Evolutionary conservation across 64 coral and sea anemone genomes (phyloP).

Genomic region (Montipora sp.): DNA sequence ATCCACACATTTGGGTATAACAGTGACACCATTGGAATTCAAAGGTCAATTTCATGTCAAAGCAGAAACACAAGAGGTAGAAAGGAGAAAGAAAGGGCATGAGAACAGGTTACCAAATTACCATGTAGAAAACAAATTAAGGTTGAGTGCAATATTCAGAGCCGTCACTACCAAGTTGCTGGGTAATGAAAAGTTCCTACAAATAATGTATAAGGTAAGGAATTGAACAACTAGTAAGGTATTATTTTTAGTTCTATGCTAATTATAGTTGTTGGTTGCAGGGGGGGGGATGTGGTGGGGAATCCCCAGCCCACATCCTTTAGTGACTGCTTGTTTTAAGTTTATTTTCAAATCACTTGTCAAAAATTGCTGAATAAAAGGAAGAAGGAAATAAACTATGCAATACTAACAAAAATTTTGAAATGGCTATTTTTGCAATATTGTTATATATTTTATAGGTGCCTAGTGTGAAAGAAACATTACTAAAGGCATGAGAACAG

Average conservation of each 20-base stretch:
- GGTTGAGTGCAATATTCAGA: not conserved
- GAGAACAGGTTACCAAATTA: slow-evolving; percentile 40
- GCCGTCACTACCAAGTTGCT: too few species aligned
- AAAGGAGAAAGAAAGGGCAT: slow-evolving; percentile 36
- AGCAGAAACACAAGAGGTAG: slow-evolving; percentile 29
- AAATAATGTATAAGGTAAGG: not conserved
- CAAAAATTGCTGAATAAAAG: not conserved
- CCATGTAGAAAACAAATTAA: slow-evolving; percentile 25
- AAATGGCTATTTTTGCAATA: too few species aligned
- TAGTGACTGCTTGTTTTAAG: not conserved
- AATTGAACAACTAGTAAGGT: not conserved
- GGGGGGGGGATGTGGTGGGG: too few species aligned
- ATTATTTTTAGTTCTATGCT: not conserved
- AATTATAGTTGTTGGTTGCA: not conserved
- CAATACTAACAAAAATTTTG: too few species aligned
- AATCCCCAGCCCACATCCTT: not conserved
- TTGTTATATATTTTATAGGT: too few species aligned
- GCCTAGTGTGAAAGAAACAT: too few species aligned
- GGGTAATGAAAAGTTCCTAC: not conserved
- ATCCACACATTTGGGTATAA: slow-evolving; percentile 55
- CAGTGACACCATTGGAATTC: slow-evolving; percentile 37
- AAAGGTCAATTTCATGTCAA: slow-evolving; percentile 55
- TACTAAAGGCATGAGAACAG: too few species aligned
- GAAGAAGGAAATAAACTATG: too few species aligned
- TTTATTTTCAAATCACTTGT: too few species aligned